Evolutionary conservation across 2,888 invertebrate genomes (phyloP).

Genomic region (Lycocerus yunnanus): DNA sequence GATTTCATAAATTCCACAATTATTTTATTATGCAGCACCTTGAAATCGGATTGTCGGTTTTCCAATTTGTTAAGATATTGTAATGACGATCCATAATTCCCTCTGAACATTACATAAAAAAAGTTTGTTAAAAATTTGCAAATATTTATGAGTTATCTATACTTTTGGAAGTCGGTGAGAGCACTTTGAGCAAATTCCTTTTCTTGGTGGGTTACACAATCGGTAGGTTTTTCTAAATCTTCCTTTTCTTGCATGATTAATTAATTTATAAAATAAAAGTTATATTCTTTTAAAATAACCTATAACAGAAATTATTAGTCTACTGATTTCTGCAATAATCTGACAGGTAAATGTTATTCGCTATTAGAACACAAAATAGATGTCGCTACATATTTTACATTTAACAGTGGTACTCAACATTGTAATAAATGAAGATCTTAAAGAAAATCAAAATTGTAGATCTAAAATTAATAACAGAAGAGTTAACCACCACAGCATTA

Average conservation of each 20-base stretch:
- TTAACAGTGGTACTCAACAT: neutral
- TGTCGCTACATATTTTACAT: neutral
- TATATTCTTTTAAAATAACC: neutral
- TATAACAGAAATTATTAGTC: neutral
- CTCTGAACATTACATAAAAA: conserved; percentile 46
- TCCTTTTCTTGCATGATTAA: conserved; percentile 45
- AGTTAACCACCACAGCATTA: too few relatives aligned
- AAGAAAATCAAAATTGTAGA: too few relatives aligned
- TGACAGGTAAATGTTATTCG: neutral
- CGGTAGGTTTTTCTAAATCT: conserved; percentile 46
- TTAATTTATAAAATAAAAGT: neutral
- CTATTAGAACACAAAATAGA: neutral
- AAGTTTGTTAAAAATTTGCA: neutral
- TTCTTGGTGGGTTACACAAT: conserved; percentile 51
- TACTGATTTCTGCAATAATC: neutral
- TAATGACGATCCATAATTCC: conserved; percentile 66
- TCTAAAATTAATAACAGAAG: too few relatives aligned
- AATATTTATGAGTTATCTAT: conserved; percentile 20
- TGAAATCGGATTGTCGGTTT: conserved; percentile 67
- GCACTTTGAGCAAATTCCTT: conserved; percentile 51
- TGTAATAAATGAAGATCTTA: too few relatives aligned
- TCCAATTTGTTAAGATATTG: conserved; percentile 70
- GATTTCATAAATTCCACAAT: conserved; percentile 80
- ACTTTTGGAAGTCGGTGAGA: conserved; percentile 53
- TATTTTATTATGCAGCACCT: conserved; percentile 82